Evolutionary conservation across 2,888 invertebrate genomes (phyloP), one percentile per base, ranked within the genome.

Genomic region (Cotesia congregata): DNA sequence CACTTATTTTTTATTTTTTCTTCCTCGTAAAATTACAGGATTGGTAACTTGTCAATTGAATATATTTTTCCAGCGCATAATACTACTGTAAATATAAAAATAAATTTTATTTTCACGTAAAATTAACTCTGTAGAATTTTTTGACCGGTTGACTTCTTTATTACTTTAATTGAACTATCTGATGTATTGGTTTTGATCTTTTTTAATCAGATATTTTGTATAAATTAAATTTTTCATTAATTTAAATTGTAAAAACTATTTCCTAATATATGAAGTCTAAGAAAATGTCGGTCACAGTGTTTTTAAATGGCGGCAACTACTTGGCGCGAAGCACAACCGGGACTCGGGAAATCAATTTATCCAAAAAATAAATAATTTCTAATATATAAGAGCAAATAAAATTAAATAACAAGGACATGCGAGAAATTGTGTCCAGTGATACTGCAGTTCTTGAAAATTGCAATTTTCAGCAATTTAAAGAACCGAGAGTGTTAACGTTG

Each of bases 351-450:
- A 3, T 30, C 30, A 30, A 30, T 30, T 30, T 2, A 30, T 30
- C 30, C 4, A 50, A 50, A 50, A 50, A 50, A 50, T 2, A 50
- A 50, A 50, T 12, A 50, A 7, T 50, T 50, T 17, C 17, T 17
- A 17, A 17, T 17, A 17, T 17, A 17, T 17, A 17, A 1, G 17
- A 17, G 17, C 17, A 17, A 17, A 17, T 17, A 7, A 50, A 7
- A 50, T 30, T 30, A 3, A 30, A 30, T 30, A 3, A 30, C 30
- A 30, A 30, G 30, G 3, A 30, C 30, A 30, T 30, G 30, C 30
- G 30, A 3, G 64, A n/a, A 76, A 17, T 62, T n/a, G 5, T 76
- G 76, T 76, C 76, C 76, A 64, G 62, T 72, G 68, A 60, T 62
- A 38, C 17, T 62, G 50, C 62, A 62, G 17, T 59, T 76, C 62